Evolutionary conservation across 2,797 vertebrate genomes (phyloP), one percentile per base, ranked within the genome.

Genomic region (Salarias fasciatus): DNA sequence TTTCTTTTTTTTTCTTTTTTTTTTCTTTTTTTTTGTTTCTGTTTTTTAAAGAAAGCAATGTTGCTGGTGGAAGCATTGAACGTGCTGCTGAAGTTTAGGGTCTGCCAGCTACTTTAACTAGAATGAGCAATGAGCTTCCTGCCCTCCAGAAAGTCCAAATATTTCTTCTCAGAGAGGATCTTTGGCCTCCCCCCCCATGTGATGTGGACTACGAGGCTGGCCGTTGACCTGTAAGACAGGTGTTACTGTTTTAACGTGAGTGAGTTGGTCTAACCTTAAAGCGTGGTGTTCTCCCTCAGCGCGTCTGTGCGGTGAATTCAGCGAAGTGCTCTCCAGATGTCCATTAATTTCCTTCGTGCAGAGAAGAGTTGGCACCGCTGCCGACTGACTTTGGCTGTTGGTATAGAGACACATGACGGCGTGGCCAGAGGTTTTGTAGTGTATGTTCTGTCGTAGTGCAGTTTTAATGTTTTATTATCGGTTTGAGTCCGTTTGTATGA

Each of bases 171-270:
- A 58, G 58, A 81, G 82, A 84, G 62, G 78, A 77, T 35, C 30
- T 28, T 6, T 11, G 8, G 66, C 66, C 68, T 45, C 36, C 53
- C 63, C 68, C 72, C 63, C 68, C 72, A 69, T 76, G 43, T 74
- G 63, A 80, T 80, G 81, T 53, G 74, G 82, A 67, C 46, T 36
- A 6, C 37, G 66, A 75, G 67, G 75, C 73, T 33, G 45, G 42
- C 72, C 51, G 69, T 66, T 47, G 60, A 71, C 77, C 86, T 89
- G 86, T 84, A 2, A 76, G 51, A 86, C 83, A 82, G 85, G 83
- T 69, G 67, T 11, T 48, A 62, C 49, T 52, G 59, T 85, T 84
- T 63, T 58, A 53, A 67, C 40, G 65, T 62, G 37, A 36, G 14
- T 53, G 28, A 24, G 55, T 35, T 35, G 33, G 33, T 35, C 33